Conservation (phyloP, 2,888 invertebrate species). For the Andrena marginata region DNA sequence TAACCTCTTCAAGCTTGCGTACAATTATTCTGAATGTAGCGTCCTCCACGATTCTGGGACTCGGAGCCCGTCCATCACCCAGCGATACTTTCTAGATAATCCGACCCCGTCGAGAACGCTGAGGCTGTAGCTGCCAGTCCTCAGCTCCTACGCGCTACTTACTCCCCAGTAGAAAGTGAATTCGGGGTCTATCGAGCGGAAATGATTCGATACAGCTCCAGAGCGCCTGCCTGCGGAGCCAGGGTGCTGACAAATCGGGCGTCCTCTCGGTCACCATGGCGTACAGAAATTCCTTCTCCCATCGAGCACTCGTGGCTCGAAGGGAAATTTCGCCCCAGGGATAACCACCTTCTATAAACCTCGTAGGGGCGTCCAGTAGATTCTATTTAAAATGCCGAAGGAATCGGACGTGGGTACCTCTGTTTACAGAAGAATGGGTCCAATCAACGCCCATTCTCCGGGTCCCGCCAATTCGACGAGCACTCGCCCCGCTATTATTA, state of each 20-base stretch:
- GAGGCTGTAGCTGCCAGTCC: conserved; percentile 44
- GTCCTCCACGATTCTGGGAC: conserved; percentile 13
- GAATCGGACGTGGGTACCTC: background rate
- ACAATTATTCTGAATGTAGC: no score
- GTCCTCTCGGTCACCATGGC: conserved; percentile 60
- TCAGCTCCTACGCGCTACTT: conserved; percentile 45
- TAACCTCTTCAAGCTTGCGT: no score
- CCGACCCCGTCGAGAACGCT: conserved; percentile 43
- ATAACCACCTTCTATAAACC: background rate
- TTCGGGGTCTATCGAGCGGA: conserved; percentile 77
- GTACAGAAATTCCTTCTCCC: conserved; percentile 58
- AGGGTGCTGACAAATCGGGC: conserved; percentile 70
- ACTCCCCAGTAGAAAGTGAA: conserved; percentile 62
- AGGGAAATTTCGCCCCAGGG: background rate
- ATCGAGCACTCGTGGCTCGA: background rate
- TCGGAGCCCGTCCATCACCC: conserved; percentile 19
- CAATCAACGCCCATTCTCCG: conserved; percentile 63
- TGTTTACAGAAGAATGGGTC: conserved; percentile 35
- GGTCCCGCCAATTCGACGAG: conserved; percentile 38
- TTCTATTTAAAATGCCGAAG: background rate
- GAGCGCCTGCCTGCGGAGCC: conserved; percentile 62
- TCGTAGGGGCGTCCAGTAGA: background rate
- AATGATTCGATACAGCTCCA: conserved; percentile 75
- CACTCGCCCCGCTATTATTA: conserved; percentile 40
- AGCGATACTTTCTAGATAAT: conserved; percentile 33